Evolutionary conservation across 1,140 invertebrate species (phyloP), one percentile per base, ranked within the genome.

Genomic region (Drosophila nasuta): DNA sequence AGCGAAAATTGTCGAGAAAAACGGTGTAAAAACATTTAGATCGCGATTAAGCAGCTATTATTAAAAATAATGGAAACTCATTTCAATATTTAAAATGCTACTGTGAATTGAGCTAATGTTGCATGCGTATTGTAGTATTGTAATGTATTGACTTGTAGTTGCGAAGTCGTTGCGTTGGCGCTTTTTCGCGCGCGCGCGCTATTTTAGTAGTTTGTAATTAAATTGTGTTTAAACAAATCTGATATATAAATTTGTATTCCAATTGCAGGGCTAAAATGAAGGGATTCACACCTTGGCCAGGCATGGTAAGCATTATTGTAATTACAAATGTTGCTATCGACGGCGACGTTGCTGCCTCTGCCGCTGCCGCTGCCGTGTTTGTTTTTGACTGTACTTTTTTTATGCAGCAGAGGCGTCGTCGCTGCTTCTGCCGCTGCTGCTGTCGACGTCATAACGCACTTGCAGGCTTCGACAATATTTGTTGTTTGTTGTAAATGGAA

Each of bases 211-310:
- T 64, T 52, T 41, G 52, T 72, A 59, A 20, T 11, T 49, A 51
- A 35, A 57, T 49, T 8, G 3, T 8, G 3, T 11, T 13, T 15
- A 49, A 33, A 41, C 13, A 28, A 35, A 20, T n/a, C 25, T 59
- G 6, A 60, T 60, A 35, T 35, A 25, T 11, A 45, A 43, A 43
- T 54, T 78, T 57, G 59, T 35, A 92, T 93, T 82, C 94, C 93
- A 25, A 93, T 96, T 96, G 91, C 94, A 98, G 97, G 97, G 97
- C 97, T 17, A 98, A 98, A 95, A 98, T 98, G 97, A 98, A 98
- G 94, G 97, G 97, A 88, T 98, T 97, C 94, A 96, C 97, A 69
- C 96, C 97, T 71, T 98, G 97, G 97, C 97, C 97, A 46, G 97
- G 96, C 93, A 96, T 96, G 95, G 97, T 98, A 95, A 96, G 96